Percentiles rank a stretch among this genome's conserved stretches.
phyloP scores from a whole-genome alignment of 2,797 vertebrate genomes.

The Diceros bicornis region DNA sequence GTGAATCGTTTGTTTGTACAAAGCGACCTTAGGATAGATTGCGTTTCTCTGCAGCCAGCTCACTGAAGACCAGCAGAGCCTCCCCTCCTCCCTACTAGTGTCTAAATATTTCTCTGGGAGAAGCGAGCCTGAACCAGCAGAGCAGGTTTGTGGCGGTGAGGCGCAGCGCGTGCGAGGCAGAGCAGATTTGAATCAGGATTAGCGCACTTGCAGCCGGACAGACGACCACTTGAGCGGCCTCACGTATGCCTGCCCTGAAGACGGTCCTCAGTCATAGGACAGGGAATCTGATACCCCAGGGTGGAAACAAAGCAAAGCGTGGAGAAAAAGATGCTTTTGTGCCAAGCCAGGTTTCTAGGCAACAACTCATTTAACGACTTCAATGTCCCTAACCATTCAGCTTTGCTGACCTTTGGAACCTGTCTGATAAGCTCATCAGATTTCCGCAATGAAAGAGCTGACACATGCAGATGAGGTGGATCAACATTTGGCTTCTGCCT shows the following conservation, averaged over 20 bases:
- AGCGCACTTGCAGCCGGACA: neutral
- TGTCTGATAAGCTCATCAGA: neutral
- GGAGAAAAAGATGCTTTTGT: conserved; percentile 59
- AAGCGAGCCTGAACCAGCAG: neutral
- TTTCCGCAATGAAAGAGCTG: neutral
- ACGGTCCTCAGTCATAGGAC: conserved; percentile 25
- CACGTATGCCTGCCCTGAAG: neutral
- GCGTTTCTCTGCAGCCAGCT: neutral
- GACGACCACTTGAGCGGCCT: neutral
- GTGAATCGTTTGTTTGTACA: neutral
- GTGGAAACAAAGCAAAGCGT: neutral
- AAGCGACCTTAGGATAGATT: neutral
- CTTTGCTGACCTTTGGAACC: conserved; percentile 56
- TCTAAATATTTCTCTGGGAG: neutral
- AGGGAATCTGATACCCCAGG: neutral
- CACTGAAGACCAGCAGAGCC: neutral
- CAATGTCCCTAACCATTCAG: neutral
- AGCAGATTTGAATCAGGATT: neutral
- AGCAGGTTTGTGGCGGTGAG: neutral
- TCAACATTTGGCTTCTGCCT: neutral
- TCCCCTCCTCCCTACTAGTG: accelerated
- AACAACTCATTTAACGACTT: conserved; percentile 44
- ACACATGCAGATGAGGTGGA: neutral
- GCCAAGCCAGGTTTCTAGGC: conserved; percentile 66
- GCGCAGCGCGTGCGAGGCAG: accelerated